Evolutionary conservation across 2,888 invertebrate species (phyloP).

Genomic region (Ectemnius cavifrons): DNA sequence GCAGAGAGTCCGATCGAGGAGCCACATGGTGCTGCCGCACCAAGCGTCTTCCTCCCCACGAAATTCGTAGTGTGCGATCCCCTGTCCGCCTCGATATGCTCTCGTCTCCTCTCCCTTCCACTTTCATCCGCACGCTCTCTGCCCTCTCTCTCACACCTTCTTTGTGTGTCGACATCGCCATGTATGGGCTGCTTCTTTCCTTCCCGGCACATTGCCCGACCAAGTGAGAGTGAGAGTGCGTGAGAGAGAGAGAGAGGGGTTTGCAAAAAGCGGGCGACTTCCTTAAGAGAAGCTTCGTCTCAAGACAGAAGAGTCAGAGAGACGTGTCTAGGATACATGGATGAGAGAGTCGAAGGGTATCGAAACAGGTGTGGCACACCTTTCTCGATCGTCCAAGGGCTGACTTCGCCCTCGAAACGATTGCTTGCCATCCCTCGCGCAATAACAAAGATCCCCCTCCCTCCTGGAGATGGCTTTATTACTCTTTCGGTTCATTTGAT

Average conservation of each 20-base stretch:
- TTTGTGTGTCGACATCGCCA: conserved; percentile 26
- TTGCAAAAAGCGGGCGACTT: conserved; percentile 33
- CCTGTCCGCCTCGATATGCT: background rate
- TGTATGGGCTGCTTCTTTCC: conserved; percentile 28
- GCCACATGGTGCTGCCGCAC: conserved; percentile 22
- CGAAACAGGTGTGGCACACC: conserved; percentile 50
- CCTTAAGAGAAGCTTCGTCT: conserved; percentile 14
- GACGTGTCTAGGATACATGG: conserved; percentile 46
- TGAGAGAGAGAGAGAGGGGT: background rate
- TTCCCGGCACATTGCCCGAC: conserved; percentile 10
- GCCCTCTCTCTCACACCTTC: background rate
- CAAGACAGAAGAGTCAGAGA: conserved; percentile 35
- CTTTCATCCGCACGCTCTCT: conserved; percentile 5
- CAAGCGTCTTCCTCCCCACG: conserved; percentile 13
- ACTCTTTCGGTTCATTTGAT: no score
- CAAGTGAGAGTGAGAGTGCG: background rate
- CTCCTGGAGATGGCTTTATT: no score
- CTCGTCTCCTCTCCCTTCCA: conserved; percentile 17
- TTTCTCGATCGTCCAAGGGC: conserved; percentile 19
- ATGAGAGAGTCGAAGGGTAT: conserved; percentile 37
- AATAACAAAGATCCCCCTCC: no score
- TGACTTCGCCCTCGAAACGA: background rate
- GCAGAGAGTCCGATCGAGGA: background rate
- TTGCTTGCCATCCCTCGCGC: background rate
- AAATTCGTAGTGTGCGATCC: conserved; percentile 7